These are phyloP conservation scores for Epiblema foenella DNA, from an alignment of 2,888 invertebrate species.

Conservation along the genomic window DNA sequence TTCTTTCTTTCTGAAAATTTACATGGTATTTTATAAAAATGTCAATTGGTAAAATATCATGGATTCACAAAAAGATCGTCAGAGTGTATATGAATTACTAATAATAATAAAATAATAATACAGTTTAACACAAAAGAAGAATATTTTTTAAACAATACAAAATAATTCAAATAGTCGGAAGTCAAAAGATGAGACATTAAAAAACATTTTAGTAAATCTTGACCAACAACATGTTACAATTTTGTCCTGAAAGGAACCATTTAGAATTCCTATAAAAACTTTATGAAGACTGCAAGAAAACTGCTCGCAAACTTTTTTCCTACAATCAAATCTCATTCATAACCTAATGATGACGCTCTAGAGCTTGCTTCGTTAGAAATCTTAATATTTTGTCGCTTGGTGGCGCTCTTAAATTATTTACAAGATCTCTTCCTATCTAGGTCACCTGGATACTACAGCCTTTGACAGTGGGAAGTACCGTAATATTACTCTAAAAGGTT, in stretches of 20 bases:
- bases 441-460: constrained; percentile 48
- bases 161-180: no score
- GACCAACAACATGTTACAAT: neutral
- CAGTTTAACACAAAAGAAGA: no score
- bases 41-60: no score
- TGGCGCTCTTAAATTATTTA: constrained; percentile 30
- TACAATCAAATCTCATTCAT: constrained; percentile 26
- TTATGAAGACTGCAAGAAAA: neutral
- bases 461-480: constrained; percentile 39
- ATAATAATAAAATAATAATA: no score
- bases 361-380: constrained; percentile 10
- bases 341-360: constrained; percentile 13
- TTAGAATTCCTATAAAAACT: neutral
- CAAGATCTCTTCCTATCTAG: constrained; percentile 48
- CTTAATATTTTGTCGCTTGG: constrained; percentile 32
- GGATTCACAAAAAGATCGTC: no score
- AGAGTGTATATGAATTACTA: no score
- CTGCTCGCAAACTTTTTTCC: constrained; percentile 1
- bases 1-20: no score
- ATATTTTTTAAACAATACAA: no score
- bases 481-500: constrained; percentile 27
- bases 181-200: no score
- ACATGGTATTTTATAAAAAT: no score
- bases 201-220: no score
- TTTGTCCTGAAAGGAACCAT: neutral